A percentile compares a stretch with the other conserved stretches of the same genome.
These are phyloP conservation scores for Meriones unguiculatus DNA, from an alignment of 2,113 vertebrate genomes.

Conservation along the genomic window DNA sequence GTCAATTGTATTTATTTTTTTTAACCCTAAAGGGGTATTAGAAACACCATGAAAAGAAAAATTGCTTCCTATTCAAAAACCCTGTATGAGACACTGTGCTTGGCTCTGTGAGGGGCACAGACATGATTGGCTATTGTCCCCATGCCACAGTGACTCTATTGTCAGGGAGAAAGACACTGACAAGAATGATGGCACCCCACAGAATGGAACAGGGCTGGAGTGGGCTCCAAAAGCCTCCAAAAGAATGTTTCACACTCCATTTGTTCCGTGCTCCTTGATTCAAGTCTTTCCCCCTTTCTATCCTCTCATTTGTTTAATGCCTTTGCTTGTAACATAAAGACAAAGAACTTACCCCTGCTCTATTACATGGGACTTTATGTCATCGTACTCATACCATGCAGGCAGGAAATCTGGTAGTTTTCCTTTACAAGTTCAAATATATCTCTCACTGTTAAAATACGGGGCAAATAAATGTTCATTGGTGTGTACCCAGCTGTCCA, in stretches of 20 bases:
- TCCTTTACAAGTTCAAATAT: background rate
- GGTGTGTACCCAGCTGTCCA: background rate
- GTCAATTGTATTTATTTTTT: slow-evolving; percentile 27
- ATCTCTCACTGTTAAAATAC: background rate
- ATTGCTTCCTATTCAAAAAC: background rate
- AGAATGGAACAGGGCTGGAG: rapidly evolving
- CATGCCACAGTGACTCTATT: rapidly evolving
- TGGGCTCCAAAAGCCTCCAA: background rate
- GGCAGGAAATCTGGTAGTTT: background rate
- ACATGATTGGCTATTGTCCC: background rate
- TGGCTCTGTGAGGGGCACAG: background rate
- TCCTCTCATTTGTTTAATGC: background rate
- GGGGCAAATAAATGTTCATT: background rate
- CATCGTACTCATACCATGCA: background rate
- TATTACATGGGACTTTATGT: background rate
- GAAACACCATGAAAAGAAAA: background rate
- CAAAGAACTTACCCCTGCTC: background rate
- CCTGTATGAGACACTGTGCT: background rate
- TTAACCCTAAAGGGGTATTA: background rate
- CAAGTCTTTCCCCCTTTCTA: background rate
- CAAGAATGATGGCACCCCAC: rapidly evolving
- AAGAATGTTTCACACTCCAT: rapidly evolving
- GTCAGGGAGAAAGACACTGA: background rate
- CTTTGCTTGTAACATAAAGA: background rate
- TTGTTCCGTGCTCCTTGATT: background rate